Evolutionary conservation across 2,888 invertebrate genomes (phyloP), one percentile per base, ranked within the genome.

Genomic region (Miltochrista miniata): DNA sequence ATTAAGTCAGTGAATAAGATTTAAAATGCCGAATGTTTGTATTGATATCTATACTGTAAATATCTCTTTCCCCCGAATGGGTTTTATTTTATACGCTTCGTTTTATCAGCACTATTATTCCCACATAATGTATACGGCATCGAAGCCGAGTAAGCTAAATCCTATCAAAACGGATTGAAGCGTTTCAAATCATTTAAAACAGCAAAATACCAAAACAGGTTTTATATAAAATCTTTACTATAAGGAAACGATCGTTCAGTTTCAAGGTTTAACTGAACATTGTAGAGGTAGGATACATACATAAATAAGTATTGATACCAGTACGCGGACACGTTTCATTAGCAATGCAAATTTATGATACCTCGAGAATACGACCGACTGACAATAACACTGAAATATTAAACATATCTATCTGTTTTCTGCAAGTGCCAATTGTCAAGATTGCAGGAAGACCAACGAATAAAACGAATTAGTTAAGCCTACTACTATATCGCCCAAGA

Each of bases 271-370:
- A 59, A 56, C 43, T 42, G 37, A 55, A 60, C 54, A 56, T 59
- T 57, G 55, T 48, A 54, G 29, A 37, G 46, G 53, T 54, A 48
- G 47, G 47, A 51, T 52, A 51, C 48, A 50, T 51, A 62, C 49
- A 42, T 67, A 64, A 64, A 67, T 68, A 72, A 68, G 62, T 48
- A 66, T 54, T 56, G 70, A 70, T 72, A 70, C 64, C 64, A 65
- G 62, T 62, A 62, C 64, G 54, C 66, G 63, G 64, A 56, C 66
- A 59, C 52, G 64, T 61, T 70, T 61, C 68, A 79, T 79, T 77
- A 74, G 74, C 72, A 74, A 68, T 77, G 72, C 74, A 74, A 70
- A 76, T 78, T 64, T 59, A 51, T 57, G 61, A 64, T 62, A 56
- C 60, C 53, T 34, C 68, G 60, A 66, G 69, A 66, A 72, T 69